Conservation (phyloP, 2,888 invertebrate genomes). For the Cacoxenus indagator region DNA sequence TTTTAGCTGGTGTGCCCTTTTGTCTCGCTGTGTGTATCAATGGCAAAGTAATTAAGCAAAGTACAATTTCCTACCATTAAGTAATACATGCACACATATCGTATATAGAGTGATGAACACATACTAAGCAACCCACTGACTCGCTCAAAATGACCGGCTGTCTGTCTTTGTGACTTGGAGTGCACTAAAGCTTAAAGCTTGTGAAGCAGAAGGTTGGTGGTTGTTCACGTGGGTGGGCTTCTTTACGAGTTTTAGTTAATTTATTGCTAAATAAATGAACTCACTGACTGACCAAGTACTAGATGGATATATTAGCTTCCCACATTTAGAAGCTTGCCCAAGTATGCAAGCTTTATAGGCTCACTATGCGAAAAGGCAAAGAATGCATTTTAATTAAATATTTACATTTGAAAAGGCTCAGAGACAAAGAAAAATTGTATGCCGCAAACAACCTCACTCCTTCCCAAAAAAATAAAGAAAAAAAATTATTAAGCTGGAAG, state of each 20-base stretch:
- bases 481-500: no score
- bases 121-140: slow-evolving; percentile 18
- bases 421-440: no score
- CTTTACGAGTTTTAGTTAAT: slow-evolving; percentile 47
- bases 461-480: no score
- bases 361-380: no score
- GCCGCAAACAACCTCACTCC: no score
- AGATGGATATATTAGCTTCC: not conserved
- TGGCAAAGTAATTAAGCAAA: slow-evolving; percentile 65
- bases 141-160: slow-evolving; percentile 8
- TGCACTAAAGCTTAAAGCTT: not conserved
- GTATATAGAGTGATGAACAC: slow-evolving; percentile 12
- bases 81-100: slow-evolving; percentile 54
- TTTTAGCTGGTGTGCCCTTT: not conserved
- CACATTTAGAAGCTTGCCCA: not conserved
- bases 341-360: no score
- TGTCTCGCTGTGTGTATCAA: slow-evolving; percentile 42
- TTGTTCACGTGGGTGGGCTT: not conserved
- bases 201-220: slow-evolving; percentile 8
- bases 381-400: no score
- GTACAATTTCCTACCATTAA: slow-evolving; percentile 65
- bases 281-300: slow-evolving; percentile 39
- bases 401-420: no score
- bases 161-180: slow-evolving; percentile 4
- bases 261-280: slow-evolving; percentile 60